These are phyloP conservation scores for Kuschelorhynchus macadamiae DNA, from an alignment of 2,888 invertebrate species.

Conservation along the genomic window DNA sequence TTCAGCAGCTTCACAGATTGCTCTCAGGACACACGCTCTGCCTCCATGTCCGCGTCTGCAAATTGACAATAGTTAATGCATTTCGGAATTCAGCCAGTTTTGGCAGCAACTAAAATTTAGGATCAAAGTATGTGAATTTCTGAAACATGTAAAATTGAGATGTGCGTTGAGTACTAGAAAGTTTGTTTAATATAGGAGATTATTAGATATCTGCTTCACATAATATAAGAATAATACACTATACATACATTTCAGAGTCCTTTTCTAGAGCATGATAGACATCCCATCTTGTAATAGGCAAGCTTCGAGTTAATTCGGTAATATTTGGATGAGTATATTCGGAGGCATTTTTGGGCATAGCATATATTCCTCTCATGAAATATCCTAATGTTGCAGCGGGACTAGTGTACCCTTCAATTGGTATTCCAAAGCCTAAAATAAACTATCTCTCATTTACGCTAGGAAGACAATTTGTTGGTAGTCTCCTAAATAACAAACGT, in stretches of 20 bases:
- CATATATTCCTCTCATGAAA: slow-evolving; percentile 68
- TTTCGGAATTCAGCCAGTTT: too few species aligned
- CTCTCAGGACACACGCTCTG: slow-evolving; percentile 76
- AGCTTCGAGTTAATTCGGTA: slow-evolving; percentile 50
- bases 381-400: slow-evolving; percentile 69
- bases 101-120: too few species aligned
- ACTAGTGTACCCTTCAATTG: slow-evolving; percentile 67
- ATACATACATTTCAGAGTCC: slow-evolving; percentile 72
- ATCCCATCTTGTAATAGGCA: slow-evolving; percentile 71
- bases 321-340: slow-evolving; percentile 57
- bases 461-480: too few species aligned
- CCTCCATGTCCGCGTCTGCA: slow-evolving; percentile 73
- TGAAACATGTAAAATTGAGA: too few species aligned
- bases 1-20: slow-evolving; percentile 78
- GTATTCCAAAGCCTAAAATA: slow-evolving; percentile 70
- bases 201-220: too few species aligned
- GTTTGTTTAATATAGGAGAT: too few species aligned
- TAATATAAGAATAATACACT: too few species aligned
- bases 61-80: slow-evolving; percentile 26
- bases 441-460: slow-evolving; percentile 59
- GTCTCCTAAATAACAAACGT: too few species aligned
- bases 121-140: too few species aligned
- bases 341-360: slow-evolving; percentile 58
- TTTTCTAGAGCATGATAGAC: slow-evolving; percentile 77
- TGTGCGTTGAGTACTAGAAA: too few species aligned